phyloP scores from a whole-genome alignment of 1,140 invertebrate species.

The Listronotus oregonensis region DNA sequence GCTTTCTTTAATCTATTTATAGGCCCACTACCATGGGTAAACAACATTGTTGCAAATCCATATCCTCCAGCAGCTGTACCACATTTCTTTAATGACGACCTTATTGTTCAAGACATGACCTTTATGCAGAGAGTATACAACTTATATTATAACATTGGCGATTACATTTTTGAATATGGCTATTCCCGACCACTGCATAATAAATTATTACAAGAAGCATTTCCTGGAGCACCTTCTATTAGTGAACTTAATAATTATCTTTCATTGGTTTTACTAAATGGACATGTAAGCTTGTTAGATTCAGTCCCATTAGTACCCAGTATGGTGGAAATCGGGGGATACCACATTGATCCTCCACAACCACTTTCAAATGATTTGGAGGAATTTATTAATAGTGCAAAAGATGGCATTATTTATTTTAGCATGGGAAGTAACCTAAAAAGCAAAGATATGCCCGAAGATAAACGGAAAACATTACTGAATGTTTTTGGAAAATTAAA shows the following conservation, averaged over 20 bases:
- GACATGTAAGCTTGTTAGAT: conserved; percentile 61
- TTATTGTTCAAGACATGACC: too few species aligned
- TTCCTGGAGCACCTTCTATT: conserved; percentile 57
- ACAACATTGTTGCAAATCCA: conserved; percentile 50
- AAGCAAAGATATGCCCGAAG: conserved; percentile 55
- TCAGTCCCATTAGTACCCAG: conserved; percentile 61
- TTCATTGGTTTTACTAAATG: conserved; percentile 62
- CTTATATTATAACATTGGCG: too few species aligned
- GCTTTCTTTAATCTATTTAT: conserved; percentile 21
- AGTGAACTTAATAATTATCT: conserved; percentile 58
- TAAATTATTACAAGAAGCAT: conserved; percentile 52
- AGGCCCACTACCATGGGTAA: conserved; percentile 34
- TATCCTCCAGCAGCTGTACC: conserved; percentile 52
- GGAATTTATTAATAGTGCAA: conserved; percentile 62
- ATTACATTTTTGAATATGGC: not conserved
- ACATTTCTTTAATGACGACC: conserved; percentile 36
- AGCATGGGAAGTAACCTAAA: conserved; percentile 67
- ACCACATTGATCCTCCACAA: conserved; percentile 56
- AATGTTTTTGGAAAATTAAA: conserved; percentile 59
- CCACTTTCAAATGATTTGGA: conserved; percentile 61
- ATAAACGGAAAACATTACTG: conserved; percentile 59
- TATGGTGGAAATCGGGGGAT: conserved; percentile 60
- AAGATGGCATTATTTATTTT: conserved; percentile 70
- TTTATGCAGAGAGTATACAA: too few species aligned
- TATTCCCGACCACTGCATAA: conserved; percentile 47